phyloP scores from a whole-genome alignment of 1,140 invertebrate genomes.

The Andrena cerasifolii region DNA sequence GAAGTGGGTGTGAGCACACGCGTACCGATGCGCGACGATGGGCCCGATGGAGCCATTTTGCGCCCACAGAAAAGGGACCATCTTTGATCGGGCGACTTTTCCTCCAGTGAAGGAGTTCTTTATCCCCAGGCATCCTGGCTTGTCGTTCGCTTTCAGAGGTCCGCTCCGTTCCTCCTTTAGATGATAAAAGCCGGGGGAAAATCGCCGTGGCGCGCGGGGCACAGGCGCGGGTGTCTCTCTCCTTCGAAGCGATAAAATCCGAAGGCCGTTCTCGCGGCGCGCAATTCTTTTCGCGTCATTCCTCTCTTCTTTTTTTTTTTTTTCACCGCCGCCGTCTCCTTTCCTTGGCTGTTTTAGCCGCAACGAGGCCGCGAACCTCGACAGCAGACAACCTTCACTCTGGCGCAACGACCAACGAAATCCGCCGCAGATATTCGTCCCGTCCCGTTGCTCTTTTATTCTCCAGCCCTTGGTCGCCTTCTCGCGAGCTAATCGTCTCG shows the following conservation, averaged over 20 bases:
- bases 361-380: constrained; percentile 76
- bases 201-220: constrained; percentile 8
- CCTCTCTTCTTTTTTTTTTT: constrained; percentile 55
- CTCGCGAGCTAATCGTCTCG: too few relatives aligned
- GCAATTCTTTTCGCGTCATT: constrained; percentile 68
- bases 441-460: constrained; percentile 50
- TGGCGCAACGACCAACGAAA: constrained; percentile 67
- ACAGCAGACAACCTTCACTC: constrained; percentile 79
- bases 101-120: not conserved
- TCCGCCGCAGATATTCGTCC: constrained; percentile 64
- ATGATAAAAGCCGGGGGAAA: constrained; percentile 19
- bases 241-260: constrained; percentile 58
- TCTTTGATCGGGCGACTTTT: constrained; percentile 69
- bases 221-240: constrained; percentile 22
- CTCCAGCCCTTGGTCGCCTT: constrained; percentile 34
- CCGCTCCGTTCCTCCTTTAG: not conserved
- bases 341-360: constrained; percentile 69
- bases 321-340: constrained; percentile 57
- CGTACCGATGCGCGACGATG: constrained; percentile 80
- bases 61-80: constrained; percentile 71
- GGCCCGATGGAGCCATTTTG: constrained; percentile 79
- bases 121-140: too few relatives aligned
- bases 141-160: not conserved
- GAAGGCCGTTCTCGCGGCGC: constrained; percentile 61
- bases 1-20: constrained; percentile 82